A percentile compares a stretch with the other conserved stretches of the same genome.
phyloP scores from a whole-genome alignment of 1,140 invertebrate genomes.

The Drosophila leontia region DNA sequence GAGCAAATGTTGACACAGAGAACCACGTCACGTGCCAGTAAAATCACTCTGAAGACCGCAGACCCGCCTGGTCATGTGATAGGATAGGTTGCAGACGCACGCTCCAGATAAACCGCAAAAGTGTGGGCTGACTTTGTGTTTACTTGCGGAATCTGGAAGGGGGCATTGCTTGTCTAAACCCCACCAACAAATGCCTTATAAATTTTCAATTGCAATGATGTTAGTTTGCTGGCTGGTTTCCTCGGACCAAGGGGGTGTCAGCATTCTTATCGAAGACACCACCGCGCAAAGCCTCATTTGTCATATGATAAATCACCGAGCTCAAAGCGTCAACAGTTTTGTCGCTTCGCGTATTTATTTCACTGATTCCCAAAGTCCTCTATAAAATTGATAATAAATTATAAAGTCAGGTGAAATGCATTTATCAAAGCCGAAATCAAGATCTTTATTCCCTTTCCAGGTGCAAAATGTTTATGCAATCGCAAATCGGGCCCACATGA shows the following conservation, averaged over 20 bases:
- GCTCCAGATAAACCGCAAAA: slow-evolving; percentile 62
- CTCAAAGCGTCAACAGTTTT: slow-evolving; percentile 36
- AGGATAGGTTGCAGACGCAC: slow-evolving; percentile 57
- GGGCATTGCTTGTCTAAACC: slow-evolving; percentile 14
- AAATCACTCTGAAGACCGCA: slow-evolving; percentile 54
- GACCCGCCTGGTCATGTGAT: slow-evolving; percentile 64
- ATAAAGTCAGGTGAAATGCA: slow-evolving; percentile 59
- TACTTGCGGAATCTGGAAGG: not conserved
- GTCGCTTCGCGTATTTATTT: slow-evolving; percentile 42
- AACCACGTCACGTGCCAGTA: slow-evolving; percentile 68
- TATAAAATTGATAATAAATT: slow-evolving; percentile 59
- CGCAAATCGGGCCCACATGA: slow-evolving; percentile 18
- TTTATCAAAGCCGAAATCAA: slow-evolving; percentile 45
- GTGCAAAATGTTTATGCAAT: slow-evolving; percentile 32
- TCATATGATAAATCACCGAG: slow-evolving; percentile 67
- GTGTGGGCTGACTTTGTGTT: slow-evolving; percentile 8
- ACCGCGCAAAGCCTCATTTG: slow-evolving; percentile 47
- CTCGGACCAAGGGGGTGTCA: not conserved
- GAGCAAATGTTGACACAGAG: slow-evolving; percentile 57
- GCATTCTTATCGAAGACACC: slow-evolving; percentile 51
- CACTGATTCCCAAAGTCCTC: slow-evolving; percentile 44
- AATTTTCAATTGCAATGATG: slow-evolving; percentile 38
- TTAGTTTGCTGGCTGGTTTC: not conserved
- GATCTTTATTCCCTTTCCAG: slow-evolving; percentile 6
- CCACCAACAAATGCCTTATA: slow-evolving; percentile 21